phyloP scores from a whole-genome alignment of 2,113 vertebrate genomes.

The Psephotus haematonotus region DNA sequence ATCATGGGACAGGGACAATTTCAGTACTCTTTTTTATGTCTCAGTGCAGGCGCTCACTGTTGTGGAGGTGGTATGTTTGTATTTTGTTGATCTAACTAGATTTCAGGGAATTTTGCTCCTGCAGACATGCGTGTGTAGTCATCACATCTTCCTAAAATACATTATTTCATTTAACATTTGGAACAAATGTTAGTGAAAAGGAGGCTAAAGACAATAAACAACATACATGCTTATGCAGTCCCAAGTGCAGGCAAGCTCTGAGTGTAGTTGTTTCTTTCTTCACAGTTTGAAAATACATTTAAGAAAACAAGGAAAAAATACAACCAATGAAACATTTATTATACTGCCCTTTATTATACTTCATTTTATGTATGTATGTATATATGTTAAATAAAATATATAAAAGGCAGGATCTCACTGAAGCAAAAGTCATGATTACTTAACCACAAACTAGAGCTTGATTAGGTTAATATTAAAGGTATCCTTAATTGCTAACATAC shows the following conservation, averaged over 20 bases:
- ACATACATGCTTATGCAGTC: neutral
- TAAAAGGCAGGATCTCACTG: neutral
- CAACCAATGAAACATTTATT: neutral
- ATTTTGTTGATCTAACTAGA: neutral
- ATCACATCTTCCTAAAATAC: neutral
- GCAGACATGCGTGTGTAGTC: neutral
- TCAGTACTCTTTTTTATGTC: neutral
- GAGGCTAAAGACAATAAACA: neutral
- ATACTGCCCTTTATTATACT: neutral
- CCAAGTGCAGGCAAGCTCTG: neutral
- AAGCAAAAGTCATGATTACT: slow-evolving; percentile 37
- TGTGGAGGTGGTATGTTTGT: neutral
- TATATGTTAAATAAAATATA: neutral
- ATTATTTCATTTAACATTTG: neutral
- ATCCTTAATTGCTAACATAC: slow-evolving; percentile 32
- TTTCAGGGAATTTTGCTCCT: neutral
- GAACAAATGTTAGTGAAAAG: neutral
- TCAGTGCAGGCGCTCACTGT: neutral
- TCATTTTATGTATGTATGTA: neutral
- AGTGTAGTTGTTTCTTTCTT: neutral
- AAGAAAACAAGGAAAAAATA: neutral
- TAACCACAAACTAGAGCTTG: slow-evolving; percentile 25
- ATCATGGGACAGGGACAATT: neutral
- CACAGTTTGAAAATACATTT: neutral
- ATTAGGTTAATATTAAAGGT: slow-evolving; percentile 59